Evolutionary conservation across 2,113 vertebrate species (phyloP), one percentile per base, ranked within the genome.

Genomic region (Apteryx owenii): DNA sequence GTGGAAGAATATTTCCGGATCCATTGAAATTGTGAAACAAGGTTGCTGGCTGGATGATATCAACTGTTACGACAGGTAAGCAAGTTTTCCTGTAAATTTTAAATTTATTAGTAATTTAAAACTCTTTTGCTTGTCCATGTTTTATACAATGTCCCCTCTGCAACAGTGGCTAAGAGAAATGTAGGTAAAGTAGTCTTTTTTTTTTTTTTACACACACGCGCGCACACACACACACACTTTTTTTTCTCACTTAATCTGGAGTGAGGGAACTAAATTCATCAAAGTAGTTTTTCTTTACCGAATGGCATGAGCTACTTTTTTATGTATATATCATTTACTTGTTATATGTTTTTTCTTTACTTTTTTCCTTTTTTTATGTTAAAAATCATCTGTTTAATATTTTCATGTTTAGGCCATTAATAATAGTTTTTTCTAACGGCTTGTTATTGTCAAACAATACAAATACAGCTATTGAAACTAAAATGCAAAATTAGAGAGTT

Each of bases 1-100:
- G 0, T 99, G 99, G 99, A 99, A 99, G 98, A 99, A 99, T 90
- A 98, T 98, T 95, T 99, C 99, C 20, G 99, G 99, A 61, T 98
- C 98, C 40, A 98, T 99, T 95, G 99, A 99, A 98, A 98, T 99
- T 19, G 99, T 99, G 76, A 99, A 99, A 97, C 99, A 99, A 95
- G 99, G 99, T 81, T 99, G 99, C 98, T 99, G 99, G 99, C 98
- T 99, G 82, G 99, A 99, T 95, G 99, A 99, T 89, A 98, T 99
- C 98, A 99, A 99, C 98, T 99, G 99, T 96, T 99, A 99, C 44
- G 99, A 99, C 98, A 99, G 99, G 99, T 99, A 82, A 96, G 96
- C 21, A 88, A 56, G 68, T 77, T 81, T 91, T 38, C 61, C 44
- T 69, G 12, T 25, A 8, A 13, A 19, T 42, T 42, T 58, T 8